phyloP scores from a whole-genome alignment of 2,113 vertebrate species.

The Trichechus manatus region DNA sequence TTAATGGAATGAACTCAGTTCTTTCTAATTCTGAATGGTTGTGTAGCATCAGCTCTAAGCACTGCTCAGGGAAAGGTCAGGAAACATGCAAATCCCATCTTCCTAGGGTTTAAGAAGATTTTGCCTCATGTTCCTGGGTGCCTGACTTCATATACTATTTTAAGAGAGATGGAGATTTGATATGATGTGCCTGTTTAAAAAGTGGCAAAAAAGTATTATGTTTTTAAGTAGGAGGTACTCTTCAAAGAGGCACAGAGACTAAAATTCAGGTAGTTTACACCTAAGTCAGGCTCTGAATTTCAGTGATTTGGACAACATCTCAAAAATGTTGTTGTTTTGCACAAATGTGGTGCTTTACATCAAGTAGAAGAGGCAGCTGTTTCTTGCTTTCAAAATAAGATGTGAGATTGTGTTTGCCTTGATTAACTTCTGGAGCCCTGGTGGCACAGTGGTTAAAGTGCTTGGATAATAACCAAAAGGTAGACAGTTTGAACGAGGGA shows the following conservation, averaged over 20 bases:
- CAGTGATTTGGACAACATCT: neutral
- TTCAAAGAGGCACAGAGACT: neutral
- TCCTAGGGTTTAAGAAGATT: neutral
- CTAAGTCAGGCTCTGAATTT: neutral
- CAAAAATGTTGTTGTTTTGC: neutral
- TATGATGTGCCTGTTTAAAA: neutral
- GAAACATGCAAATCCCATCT: conserved; percentile 55
- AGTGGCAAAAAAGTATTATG: neutral
- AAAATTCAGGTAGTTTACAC: neutral
- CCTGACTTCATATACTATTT: conserved; percentile 15
- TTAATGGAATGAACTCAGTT: conserved; percentile 52
- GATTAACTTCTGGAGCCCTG: neutral
- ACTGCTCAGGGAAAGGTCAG: conserved; percentile 56
- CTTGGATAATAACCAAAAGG: too few relatives aligned
- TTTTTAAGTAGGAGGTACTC: neutral
- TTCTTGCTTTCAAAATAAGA: neutral
- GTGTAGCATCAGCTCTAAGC: conserved; percentile 20
- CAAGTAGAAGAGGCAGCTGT: neutral
- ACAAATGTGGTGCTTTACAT: neutral
- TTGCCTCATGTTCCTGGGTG: neutral
- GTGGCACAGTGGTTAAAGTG: too few relatives aligned
- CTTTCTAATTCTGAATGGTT: conserved; percentile 44
- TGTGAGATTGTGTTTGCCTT: neutral
- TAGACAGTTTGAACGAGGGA: too few relatives aligned
- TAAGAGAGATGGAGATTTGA: neutral